Evolutionary conservation across 2,797 vertebrate species (phyloP).

Genomic region (Phalanger gymnotis): DNA sequence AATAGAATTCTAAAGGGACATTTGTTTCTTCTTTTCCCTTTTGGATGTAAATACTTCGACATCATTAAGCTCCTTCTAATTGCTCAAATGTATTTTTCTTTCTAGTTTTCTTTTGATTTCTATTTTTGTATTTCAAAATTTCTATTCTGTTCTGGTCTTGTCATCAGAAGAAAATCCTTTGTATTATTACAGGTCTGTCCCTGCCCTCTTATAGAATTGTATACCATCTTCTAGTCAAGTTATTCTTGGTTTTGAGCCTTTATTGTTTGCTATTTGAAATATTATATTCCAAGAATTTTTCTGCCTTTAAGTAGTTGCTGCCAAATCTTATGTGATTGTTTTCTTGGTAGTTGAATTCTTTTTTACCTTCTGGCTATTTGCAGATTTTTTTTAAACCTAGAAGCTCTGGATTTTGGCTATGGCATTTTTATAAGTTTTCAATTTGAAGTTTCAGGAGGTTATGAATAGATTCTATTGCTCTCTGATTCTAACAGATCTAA

Average conservation of each 20-base stretch:
- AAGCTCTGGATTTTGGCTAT: not conserved
- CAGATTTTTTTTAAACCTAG: not conserved
- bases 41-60: not conserved
- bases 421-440: not conserved
- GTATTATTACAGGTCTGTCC: not conserved
- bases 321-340: not conserved
- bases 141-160: not conserved
- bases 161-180: not conserved
- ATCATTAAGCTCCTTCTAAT: not conserved
- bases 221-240: not conserved
- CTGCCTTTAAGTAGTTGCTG: not conserved
- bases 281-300: not conserved
- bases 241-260: not conserved
- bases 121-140: not conserved
- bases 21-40: not conserved
- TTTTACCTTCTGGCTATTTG: too few species aligned
- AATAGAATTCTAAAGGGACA: not conserved
- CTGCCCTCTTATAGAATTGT: not conserved
- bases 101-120: not conserved
- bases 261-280: not conserved
- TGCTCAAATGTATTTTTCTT: not conserved
- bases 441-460: not conserved
- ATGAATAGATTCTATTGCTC: not conserved
- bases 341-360: not conserved
- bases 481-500: not conserved